These are phyloP conservation scores for Melanostoma mellinum DNA, from an alignment of 2,888 invertebrate species.

Conservation along the genomic window DNA sequence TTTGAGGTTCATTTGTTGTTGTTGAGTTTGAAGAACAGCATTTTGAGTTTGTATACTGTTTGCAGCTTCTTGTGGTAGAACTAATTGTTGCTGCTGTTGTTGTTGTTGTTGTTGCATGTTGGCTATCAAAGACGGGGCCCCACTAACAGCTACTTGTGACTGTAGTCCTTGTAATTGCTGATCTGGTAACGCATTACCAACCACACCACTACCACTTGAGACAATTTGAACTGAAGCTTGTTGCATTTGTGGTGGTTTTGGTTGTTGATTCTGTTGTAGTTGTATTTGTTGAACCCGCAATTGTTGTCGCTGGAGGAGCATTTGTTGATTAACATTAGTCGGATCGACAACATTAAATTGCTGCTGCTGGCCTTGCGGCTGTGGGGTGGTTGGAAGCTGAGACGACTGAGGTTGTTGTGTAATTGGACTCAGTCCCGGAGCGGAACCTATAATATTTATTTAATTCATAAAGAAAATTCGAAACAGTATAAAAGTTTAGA, in stretches of 20 bases:
- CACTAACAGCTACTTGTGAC: conserved; percentile 62
- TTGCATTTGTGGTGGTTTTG: conserved; percentile 75
- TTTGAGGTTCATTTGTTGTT: conserved; percentile 87
- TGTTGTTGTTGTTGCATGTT: conserved; percentile 78
- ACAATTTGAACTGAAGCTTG: conserved; percentile 80
- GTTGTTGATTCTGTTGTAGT: conserved; percentile 75
- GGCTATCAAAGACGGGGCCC: conserved; percentile 75
- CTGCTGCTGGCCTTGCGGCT: conserved; percentile 76
- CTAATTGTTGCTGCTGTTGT: conserved; percentile 79
- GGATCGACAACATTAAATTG: conserved; percentile 76
- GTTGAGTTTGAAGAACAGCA: conserved; percentile 84
- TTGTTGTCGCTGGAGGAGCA: conserved; percentile 80
- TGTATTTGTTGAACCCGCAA: conserved; percentile 80
- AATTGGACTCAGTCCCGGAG: conserved; percentile 81
- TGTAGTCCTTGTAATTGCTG: conserved; percentile 66
- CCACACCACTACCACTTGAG: conserved; percentile 76
- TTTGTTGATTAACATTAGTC: conserved; percentile 80
- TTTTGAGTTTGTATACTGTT: conserved; percentile 76
- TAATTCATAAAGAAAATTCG: conserved; percentile 7
- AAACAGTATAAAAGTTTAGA: background rate
- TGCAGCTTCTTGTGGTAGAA: conserved; percentile 70
- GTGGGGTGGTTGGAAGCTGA: conserved; percentile 73
- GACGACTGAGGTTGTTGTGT: conserved; percentile 76
- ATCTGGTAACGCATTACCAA: conserved; percentile 75
- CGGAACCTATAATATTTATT: conserved; percentile 73